Conservation (phyloP, 2,888 invertebrate genomes). For the Lordiphosa andalusiaca region DNA sequence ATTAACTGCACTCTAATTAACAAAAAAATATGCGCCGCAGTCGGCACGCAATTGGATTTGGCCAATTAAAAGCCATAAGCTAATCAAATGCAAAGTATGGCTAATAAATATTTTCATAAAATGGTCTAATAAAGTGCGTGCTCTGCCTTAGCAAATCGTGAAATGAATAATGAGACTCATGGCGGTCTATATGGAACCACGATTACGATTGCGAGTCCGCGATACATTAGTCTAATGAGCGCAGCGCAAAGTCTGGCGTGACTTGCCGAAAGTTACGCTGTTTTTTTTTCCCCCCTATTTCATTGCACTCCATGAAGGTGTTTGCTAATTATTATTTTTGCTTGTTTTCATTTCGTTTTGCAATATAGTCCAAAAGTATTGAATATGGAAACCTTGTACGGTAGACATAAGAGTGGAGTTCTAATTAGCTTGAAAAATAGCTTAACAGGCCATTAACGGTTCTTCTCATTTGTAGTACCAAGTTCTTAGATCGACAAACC, state of each 20-base stretch:
- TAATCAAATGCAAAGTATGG: conserved; percentile 63
- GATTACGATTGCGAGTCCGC: conserved; percentile 45
- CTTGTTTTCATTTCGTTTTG: too few species aligned
- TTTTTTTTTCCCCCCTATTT: conserved; percentile 10
- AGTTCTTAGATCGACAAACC: too few species aligned
- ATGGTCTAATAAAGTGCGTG: conserved; percentile 68
- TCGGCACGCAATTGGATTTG: conserved; percentile 43
- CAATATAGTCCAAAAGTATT: too few species aligned
- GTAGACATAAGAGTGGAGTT: too few species aligned
- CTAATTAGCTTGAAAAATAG: too few species aligned
- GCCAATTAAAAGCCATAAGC: conserved; percentile 38
- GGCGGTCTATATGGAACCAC: conserved; percentile 33
- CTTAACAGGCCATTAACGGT: too few species aligned
- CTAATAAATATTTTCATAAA: conserved; percentile 62
- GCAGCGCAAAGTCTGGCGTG: conserved; percentile 54
- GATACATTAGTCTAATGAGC: conserved; percentile 64
- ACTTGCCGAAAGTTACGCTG: conserved; percentile 39
- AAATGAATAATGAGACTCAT: conserved; percentile 54
- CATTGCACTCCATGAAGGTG: conserved; percentile 19
- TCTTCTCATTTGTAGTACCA: too few species aligned
- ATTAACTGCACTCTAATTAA: conserved; percentile 70
- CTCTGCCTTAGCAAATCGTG: conserved; percentile 54
- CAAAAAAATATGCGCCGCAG: conserved; percentile 37
- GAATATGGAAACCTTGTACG: too few species aligned
- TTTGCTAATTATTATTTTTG: conserved; percentile 29